Evolutionary conservation across 2,113 vertebrate species (phyloP).

Genomic region (Erythrocercus mccallii): DNA sequence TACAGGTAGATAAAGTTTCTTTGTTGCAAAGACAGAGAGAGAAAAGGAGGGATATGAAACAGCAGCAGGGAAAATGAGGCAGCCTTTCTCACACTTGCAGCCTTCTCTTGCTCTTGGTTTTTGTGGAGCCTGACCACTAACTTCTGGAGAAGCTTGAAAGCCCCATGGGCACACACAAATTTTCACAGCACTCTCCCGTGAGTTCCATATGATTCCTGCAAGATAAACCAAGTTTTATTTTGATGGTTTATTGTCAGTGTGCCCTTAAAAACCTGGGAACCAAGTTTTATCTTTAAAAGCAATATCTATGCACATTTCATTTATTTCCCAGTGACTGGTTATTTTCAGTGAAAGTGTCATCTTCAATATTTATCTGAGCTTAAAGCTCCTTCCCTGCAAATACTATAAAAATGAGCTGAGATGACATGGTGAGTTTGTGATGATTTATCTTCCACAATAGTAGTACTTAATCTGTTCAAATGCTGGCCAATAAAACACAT

Average conservation of each 20-base stretch:
- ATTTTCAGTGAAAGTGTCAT: constrained; percentile 41
- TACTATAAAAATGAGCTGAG: constrained; percentile 41
- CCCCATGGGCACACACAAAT: neutral
- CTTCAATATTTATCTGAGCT: constrained; percentile 40
- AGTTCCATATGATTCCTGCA: neutral
- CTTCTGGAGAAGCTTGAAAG: neutral
- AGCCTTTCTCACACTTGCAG: neutral
- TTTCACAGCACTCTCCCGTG: neutral
- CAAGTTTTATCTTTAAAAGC: constrained; percentile 21
- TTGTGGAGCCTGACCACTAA: neutral
- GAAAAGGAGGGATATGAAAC: neutral
- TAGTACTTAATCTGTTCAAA: constrained; percentile 21
- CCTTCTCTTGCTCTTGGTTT: neutral
- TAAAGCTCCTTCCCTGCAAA: constrained; percentile 24
- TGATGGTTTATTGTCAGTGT: neutral
- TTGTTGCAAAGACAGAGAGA: neutral
- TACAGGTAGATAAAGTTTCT: neutral
- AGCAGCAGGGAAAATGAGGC: neutral
- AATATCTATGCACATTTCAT: constrained; percentile 35
- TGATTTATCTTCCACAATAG: constrained; percentile 41
- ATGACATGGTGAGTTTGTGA: constrained; percentile 18
- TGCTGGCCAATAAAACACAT: neutral
- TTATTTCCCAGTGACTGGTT: constrained; percentile 31
- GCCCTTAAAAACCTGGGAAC: neutral
- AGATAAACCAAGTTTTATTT: neutral